Base-by-base conservation (phyloP, 2,888 invertebrate species). In the Eumacrocentrus americanus region DNA sequence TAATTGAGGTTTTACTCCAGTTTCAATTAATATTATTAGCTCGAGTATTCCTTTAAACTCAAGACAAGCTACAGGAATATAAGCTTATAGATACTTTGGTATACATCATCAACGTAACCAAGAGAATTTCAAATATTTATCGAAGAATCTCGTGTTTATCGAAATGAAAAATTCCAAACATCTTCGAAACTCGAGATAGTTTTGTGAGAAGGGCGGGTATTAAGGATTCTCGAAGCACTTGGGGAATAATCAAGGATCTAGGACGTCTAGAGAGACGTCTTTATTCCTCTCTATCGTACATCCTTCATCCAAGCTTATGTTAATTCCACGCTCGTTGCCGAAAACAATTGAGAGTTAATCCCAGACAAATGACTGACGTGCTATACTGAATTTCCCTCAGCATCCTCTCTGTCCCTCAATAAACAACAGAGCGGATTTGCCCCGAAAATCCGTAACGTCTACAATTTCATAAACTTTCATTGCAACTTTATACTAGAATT, bases 251-350 rank as follows among this genome's bases (percentile, higher is more conserved):
- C 71, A 72, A 73, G 72, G 65, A 70, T 67, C 64, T 65, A 42
- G 55, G 56, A 64, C 63, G 63, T 55, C 54, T 14, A 18, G 18
- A 50, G 29, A 57, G 55, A 34, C 35, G 51, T 58, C 46, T 50
- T 40, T 50, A 38, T 51, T 44, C 23, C 48, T 54, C 53, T 58
- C 57, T 72, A 71, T 73, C 67, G 68, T 71, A 75, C 78, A 77
- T 78, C 77, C 75, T 78, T 79, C 77, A 80, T 79, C 78, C 79
- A 65, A 78, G 79, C 79, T 80, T 80, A 80, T 80, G 80, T 79
- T 79, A 80, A 80, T 80, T 76, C 75, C 72, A 60, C 63, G 65
- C 73, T 70, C 68, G 67, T 58, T 64, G 59, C 66, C 72, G 73
- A 79, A 78, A 79, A 79, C 79, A 78, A 78, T 77, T 72, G 78